Conservation (phyloP, 2,797 vertebrate genomes). For the Etheostoma nigrum region DNA sequence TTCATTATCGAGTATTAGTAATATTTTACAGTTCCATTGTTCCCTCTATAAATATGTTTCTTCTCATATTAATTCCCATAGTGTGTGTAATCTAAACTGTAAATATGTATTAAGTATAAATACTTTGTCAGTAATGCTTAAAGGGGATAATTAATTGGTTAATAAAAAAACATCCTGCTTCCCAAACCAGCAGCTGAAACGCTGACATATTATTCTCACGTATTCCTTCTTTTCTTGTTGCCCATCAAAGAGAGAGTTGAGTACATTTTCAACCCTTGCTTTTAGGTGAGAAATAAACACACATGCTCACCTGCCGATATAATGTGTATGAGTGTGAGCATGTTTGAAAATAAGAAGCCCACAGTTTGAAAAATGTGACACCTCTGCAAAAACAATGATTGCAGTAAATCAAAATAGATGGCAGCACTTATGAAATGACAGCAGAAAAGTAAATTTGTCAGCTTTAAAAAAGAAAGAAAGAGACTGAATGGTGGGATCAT, state of each 20-base stretch:
- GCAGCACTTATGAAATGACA: conserved; percentile 1
- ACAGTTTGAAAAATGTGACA: conserved; percentile 13
- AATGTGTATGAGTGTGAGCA: background rate
- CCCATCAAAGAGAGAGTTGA: background rate
- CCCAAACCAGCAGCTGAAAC: too few species aligned
- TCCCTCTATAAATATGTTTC: background rate
- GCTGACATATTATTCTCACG: too few species aligned
- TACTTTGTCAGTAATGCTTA: too few species aligned
- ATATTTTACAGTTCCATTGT: background rate
- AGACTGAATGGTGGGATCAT: background rate
- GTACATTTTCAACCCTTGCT: background rate
- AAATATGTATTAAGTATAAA: background rate
- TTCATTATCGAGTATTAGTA: background rate
- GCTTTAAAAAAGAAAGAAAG: background rate
- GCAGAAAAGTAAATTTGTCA: background rate
- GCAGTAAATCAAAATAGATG: conserved; percentile 10
- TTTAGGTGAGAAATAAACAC: background rate
- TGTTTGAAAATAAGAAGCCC: background rate
- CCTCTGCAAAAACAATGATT: background rate
- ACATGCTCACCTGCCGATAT: background rate
- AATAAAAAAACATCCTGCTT: too few species aligned
- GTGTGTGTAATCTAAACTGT: background rate
- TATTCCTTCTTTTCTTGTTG: background rate
- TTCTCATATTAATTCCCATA: background rate
- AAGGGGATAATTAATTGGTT: too few species aligned